Percentiles rank a stretch among this genome's conserved stretches.
Conservation (phyloP, 1,140 invertebrate genomes). For the Dryas iulia region DNA sequence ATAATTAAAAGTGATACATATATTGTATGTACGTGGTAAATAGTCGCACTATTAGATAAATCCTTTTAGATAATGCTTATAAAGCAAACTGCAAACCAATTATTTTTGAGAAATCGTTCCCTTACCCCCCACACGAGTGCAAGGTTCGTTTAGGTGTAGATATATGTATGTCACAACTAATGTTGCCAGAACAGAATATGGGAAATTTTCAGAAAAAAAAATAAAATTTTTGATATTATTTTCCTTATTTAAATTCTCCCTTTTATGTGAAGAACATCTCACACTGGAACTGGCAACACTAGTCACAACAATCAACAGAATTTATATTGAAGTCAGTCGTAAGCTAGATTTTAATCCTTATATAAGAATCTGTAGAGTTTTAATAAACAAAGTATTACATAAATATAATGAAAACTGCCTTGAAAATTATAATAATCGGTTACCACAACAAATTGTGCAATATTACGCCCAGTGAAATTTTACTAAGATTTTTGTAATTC, state of each 20-base stretch:
- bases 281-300: slow-evolving; percentile 4
- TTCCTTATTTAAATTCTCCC: neutral
- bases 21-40: slow-evolving; percentile 23
- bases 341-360: slow-evolving; percentile 50
- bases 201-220: neutral
- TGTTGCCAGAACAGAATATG: neutral
- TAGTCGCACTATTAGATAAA: slow-evolving; percentile 25
- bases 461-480: slow-evolving; percentile 8
- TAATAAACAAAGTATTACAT: slow-evolving; percentile 56
- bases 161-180: slow-evolving; percentile 14
- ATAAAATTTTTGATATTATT: neutral
- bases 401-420: slow-evolving; percentile 30
- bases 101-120: slow-evolving; percentile 64
- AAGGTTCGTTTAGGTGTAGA: slow-evolving; percentile 46
- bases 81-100: slow-evolving; percentile 52
- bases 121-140: slow-evolving; percentile 58
- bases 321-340: slow-evolving; percentile 48
- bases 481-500: slow-evolving; percentile 7
- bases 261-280: neutral
- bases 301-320: slow-evolving; percentile 37
- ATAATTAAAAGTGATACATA: slow-evolving; percentile 24
- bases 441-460: slow-evolving; percentile 22
- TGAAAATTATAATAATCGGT: slow-evolving; percentile 20
- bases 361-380: slow-evolving; percentile 46
- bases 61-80: slow-evolving; percentile 48